phyloP scores from a whole-genome alignment of 2,888 invertebrate species.

The Schrankia costaestrigalis region DNA sequence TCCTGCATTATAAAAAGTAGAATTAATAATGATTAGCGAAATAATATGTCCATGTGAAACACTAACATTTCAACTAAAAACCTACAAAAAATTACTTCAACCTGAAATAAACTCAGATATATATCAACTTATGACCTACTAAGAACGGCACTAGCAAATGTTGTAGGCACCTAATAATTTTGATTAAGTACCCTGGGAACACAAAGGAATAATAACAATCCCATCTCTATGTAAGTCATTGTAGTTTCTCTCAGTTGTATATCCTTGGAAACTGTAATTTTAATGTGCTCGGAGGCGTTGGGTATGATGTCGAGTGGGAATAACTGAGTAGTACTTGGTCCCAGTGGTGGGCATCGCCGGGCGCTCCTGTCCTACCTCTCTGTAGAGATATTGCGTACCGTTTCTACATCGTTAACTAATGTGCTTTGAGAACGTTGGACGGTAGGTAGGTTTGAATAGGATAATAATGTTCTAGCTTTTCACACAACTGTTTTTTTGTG shows the following conservation, averaged over 20 bases:
- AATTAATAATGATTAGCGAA: no score
- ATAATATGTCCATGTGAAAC: no score
- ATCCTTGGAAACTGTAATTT: constrained; percentile 76
- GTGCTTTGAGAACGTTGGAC: constrained; percentile 31
- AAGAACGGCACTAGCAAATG: constrained; percentile 40
- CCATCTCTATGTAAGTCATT: constrained; percentile 65
- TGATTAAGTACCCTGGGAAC: constrained; percentile 68
- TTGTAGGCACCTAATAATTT: constrained; percentile 58
- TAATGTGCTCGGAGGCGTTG: constrained; percentile 72
- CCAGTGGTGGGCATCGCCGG: constrained; percentile 42
- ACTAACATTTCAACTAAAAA: no score
- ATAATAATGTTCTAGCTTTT: no score
- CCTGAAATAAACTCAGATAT: no score
- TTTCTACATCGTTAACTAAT: constrained; percentile 45
- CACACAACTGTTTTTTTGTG: no score
- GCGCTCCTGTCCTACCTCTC: constrained; percentile 29
- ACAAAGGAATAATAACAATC: constrained; percentile 75
- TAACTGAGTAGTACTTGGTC: constrained; percentile 46
- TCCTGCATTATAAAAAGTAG: no score
- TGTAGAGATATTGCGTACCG: constrained; percentile 7
- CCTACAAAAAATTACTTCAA: no score
- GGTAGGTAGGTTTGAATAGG: no score
- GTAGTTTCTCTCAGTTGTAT: constrained; percentile 57
- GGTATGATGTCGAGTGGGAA: constrained; percentile 60
- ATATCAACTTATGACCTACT: no score